These are phyloP conservation scores for Hypomecis punctinalis DNA, from an alignment of 2,888 invertebrate genomes.

Conservation along the genomic window DNA sequence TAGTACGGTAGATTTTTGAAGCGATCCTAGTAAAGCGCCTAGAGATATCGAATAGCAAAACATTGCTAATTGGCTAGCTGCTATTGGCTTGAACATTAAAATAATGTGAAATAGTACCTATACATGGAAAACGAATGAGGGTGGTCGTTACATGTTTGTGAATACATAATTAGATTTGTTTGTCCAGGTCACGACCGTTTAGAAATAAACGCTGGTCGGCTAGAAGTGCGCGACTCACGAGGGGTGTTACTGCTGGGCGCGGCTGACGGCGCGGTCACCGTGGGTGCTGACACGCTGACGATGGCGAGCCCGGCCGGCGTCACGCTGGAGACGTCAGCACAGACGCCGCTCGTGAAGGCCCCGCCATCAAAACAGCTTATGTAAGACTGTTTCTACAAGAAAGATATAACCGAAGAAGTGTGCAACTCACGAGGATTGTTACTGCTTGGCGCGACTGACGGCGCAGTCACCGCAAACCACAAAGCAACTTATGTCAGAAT, in stretches of 20 bases:
- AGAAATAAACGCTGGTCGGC: slow-evolving; percentile 90
- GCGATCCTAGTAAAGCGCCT: too few species aligned
- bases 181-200: slow-evolving; percentile 91
- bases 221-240: slow-evolving; percentile 92
- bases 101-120: too few species aligned
- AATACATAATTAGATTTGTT: neutral
- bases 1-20: too few species aligned
- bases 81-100: too few species aligned
- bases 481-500: too few species aligned
- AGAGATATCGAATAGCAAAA: too few species aligned
- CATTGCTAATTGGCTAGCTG: too few species aligned
- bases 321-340: slow-evolving; percentile 93
- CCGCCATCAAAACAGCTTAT: slow-evolving; percentile 93
- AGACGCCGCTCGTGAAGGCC: slow-evolving; percentile 93
- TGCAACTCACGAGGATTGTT: neutral
- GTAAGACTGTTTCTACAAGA: slow-evolving; percentile 80
- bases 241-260: slow-evolving; percentile 92
- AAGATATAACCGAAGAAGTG: neutral
- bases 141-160: too few species aligned
- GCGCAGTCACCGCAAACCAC: too few species aligned
- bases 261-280: slow-evolving; percentile 90
- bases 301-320: slow-evolving; percentile 94
- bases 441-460: too few species aligned
- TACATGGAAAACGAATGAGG: too few species aligned
- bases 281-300: slow-evolving; percentile 92